Conservation (phyloP, 2,113 vertebrate genomes). For the Entelurus aequoreus region DNA sequence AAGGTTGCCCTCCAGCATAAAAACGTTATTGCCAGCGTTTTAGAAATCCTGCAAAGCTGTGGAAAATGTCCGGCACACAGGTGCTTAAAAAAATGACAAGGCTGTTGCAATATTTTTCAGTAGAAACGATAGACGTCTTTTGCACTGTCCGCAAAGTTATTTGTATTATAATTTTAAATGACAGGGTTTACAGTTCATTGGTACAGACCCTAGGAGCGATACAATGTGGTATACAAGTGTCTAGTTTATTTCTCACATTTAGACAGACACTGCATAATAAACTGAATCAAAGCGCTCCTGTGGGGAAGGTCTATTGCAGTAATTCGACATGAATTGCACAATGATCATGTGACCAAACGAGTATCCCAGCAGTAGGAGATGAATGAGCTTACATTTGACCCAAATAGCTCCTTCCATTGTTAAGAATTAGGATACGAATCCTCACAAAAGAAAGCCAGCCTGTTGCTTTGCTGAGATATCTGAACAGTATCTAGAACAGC, state of each 20-base stretch:
- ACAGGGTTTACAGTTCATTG: neutral
- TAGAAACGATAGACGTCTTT: constrained; percentile 6
- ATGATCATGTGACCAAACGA: constrained; percentile 15
- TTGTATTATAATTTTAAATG: constrained; percentile 5
- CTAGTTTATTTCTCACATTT: constrained; percentile 6
- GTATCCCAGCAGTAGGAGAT: constrained; percentile 38
- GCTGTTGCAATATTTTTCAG: constrained; percentile 34
- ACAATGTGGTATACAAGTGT: neutral
- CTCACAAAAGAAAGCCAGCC: neutral
- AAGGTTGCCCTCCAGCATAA: constrained; percentile 40
- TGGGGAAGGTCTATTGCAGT: constrained; percentile 12
- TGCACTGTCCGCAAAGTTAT: neutral
- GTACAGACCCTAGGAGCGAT: neutral
- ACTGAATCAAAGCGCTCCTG: constrained; percentile 32
- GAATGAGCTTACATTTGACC: constrained; percentile 34
- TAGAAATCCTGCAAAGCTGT: constrained; percentile 16
- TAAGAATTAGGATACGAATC: neutral
- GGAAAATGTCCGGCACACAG: constrained; percentile 17
- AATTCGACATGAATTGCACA: constrained; percentile 32
- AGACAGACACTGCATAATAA: neutral
- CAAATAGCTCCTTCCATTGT: constrained; percentile 53
- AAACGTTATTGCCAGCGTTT: constrained; percentile 11
- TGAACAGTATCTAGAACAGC: constrained; percentile 8
- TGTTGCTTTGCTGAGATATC: constrained; percentile 9
- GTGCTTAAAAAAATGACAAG: constrained; percentile 13